These are phyloP conservation scores for Seira sanloemensis DNA, from an alignment of 2,888 invertebrate species.

Conservation along the genomic window DNA sequence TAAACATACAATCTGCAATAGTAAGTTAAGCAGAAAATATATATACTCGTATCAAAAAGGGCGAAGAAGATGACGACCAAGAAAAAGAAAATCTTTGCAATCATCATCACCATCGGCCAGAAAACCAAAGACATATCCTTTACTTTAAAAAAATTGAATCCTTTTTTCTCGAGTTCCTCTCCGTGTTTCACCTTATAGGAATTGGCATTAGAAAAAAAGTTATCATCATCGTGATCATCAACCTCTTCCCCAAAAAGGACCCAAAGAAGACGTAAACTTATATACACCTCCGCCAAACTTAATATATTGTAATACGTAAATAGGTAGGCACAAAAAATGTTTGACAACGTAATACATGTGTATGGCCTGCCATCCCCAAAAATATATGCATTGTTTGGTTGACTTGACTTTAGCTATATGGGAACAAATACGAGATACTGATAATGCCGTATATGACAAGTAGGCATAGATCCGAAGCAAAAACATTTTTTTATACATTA, in stretches of 20 bases:
- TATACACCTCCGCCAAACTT: conserved; percentile 56
- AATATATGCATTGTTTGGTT: conserved; percentile 5
- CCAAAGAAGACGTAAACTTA: conserved; percentile 32
- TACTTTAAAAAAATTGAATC: neutral
- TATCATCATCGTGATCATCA: conserved; percentile 42
- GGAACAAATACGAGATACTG: neutral
- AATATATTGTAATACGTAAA: conserved; percentile 51
- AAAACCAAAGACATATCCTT: neutral
- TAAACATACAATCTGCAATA: conserved; percentile 7
- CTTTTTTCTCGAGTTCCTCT: neutral
- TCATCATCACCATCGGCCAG: conserved; percentile 17
- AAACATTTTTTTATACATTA: neutral
- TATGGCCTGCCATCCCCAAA: conserved; percentile 4
- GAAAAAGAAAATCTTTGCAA: conserved; percentile 15
- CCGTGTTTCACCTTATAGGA: conserved; percentile 3
- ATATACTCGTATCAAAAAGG: conserved; percentile 8
- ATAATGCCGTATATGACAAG: conserved; percentile 6
- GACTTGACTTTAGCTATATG: conserved; percentile 10
- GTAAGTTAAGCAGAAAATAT: neutral
- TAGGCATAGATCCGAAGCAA: neutral
- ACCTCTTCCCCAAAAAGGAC: conserved; percentile 47
- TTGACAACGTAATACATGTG: conserved; percentile 18
- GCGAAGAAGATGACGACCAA: conserved; percentile 2
- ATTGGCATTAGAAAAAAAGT: conserved; percentile 18
- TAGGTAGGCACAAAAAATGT: conserved; percentile 21